Evolutionary conservation across 1,140 invertebrate genomes (phyloP).

Genomic region (Trichogramma pretiosum): DNA sequence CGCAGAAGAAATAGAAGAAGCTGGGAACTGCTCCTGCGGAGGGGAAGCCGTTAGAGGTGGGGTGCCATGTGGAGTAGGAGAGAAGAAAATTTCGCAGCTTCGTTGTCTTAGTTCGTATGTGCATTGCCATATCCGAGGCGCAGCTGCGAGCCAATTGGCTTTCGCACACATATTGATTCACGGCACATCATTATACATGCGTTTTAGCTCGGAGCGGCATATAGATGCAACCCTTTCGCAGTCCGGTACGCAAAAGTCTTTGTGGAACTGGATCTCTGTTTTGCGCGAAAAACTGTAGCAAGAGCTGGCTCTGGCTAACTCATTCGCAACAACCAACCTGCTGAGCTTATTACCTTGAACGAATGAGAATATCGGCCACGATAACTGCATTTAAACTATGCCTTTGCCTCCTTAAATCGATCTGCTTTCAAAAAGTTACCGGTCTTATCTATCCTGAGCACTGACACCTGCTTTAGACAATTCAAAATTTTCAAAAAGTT

Average conservation of each 20-base stretch:
- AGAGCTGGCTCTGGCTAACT: not conserved
- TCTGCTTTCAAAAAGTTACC: no score
- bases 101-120: constrained; percentile 41
- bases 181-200: constrained; percentile 44
- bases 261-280: not conserved
- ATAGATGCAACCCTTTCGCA: constrained; percentile 31
- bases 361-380: no score
- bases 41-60: no score
- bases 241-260: not conserved
- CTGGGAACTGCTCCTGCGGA: constrained; percentile 3
- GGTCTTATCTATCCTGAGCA: no score
- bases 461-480: no score
- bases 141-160: constrained; percentile 23
- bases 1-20: constrained; percentile 18
- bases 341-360: no score
- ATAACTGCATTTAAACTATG: no score
- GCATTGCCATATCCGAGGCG: constrained; percentile 37
- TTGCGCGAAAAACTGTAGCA: not conserved
- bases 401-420: no score
- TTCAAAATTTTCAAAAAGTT: no score
- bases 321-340: not conserved
- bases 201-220: no score
- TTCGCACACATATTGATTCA: constrained; percentile 43
- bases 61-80: no score
- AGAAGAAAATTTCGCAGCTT: constrained; percentile 1